A percentile compares a stretch with the other conserved stretches of the same genome.
phyloP scores from a whole-genome alignment of 2,797 vertebrate species.

The Pangasius sanitwongsei region DNA sequence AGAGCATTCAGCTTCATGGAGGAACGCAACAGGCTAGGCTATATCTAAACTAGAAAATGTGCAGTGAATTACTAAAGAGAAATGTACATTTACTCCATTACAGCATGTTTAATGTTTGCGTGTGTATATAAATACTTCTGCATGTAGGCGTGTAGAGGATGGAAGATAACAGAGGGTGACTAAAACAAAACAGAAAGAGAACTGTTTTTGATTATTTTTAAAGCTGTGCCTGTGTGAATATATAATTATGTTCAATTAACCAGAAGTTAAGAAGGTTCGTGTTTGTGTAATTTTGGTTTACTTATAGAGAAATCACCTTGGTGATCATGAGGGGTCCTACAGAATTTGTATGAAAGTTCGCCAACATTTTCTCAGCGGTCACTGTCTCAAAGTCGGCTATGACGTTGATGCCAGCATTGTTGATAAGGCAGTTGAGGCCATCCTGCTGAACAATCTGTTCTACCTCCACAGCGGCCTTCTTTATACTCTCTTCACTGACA shows the following conservation, averaged over 20 bases:
- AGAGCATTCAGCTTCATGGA: not conserved
- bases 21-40: too few relatives aligned
- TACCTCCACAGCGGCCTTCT: conserved; percentile 73
- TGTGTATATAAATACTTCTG: not conserved
- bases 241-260: not conserved
- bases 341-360: conserved; percentile 76
- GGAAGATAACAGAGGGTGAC: not conserved
- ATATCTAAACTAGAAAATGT: not conserved
- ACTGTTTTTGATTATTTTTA: not conserved
- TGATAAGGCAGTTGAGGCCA: conserved; percentile 81
- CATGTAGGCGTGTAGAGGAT: not conserved
- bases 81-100: not conserved
- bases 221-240: too few relatives aligned
- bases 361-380: conserved; percentile 77
- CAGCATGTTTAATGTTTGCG: not conserved
- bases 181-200: not conserved
- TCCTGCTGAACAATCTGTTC: conserved; percentile 71
- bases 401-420: conserved; percentile 81
- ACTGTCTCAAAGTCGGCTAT: conserved; percentile 73
- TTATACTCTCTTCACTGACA: conserved; percentile 76
- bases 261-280: not conserved
- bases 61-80: not conserved
- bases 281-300: not conserved
- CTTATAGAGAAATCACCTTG: conserved; percentile 67
- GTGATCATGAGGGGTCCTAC: conserved; percentile 81